Evolutionary conservation across 2,113 vertebrate species (phyloP).

Genomic region (Ptilonorhynchus violaceus): DNA sequence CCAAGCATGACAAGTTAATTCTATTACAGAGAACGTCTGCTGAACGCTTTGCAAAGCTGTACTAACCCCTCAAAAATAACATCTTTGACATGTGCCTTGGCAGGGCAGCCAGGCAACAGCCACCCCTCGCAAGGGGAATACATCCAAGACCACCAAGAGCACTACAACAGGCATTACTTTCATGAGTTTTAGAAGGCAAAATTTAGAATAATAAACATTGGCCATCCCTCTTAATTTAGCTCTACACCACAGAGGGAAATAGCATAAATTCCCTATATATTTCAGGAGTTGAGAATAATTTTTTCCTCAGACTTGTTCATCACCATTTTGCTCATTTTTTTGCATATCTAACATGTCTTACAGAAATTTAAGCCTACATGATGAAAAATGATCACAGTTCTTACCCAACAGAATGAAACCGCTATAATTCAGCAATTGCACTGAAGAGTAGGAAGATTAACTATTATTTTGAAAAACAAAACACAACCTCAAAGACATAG

Average conservation of each 20-base stretch:
- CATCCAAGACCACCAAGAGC: not conserved
- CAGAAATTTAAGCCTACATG: not conserved
- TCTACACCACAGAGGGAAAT: not conserved
- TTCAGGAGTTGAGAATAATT: not conserved
- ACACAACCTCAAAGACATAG: not conserved
- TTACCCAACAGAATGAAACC: not conserved
- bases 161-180: not conserved
- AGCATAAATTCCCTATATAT: not conserved
- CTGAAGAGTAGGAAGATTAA: not conserved
- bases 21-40: not conserved
- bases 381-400: not conserved
- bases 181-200: not conserved
- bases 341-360: not conserved
- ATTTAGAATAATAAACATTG: not conserved
- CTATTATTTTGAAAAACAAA: not conserved
- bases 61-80: not conserved
- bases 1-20: conserved; percentile 9
- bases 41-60: not conserved
- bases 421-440: not conserved
- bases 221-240: not conserved
- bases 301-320: not conserved
- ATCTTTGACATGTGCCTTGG: not conserved
- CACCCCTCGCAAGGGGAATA: not conserved
- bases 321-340: not conserved
- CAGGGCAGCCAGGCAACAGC: not conserved